Conservation (phyloP, 2,888 invertebrate genomes). For the Rotaria socialis region DNA sequence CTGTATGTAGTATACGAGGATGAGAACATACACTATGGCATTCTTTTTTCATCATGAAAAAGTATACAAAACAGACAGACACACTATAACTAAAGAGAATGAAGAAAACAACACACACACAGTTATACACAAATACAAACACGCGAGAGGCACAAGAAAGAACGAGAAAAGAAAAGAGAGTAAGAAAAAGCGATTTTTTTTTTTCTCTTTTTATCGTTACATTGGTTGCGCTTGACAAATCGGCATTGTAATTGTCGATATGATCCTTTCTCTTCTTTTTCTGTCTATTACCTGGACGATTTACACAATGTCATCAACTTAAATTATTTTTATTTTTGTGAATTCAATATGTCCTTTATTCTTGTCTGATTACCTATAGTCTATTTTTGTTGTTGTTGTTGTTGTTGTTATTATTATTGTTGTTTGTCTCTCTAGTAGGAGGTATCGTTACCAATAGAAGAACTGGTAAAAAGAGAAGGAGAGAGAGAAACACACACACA, state of each 20-base stretch:
- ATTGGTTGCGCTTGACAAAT: constrained; percentile 16
- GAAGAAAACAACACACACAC: constrained; percentile 17
- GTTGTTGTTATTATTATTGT: neutral
- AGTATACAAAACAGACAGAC: neutral
- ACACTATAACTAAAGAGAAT: neutral
- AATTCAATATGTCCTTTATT: neutral
- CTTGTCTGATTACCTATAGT: neutral
- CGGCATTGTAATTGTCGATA: neutral
- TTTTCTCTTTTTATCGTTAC: neutral
- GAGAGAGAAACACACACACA: neutral
- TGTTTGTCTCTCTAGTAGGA: neutral
- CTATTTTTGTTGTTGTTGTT: neutral
- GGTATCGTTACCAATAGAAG: neutral
- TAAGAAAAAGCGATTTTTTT: neutral
- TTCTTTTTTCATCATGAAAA: neutral
- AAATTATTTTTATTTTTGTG: neutral
- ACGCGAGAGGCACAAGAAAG: neutral
- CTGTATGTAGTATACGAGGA: neutral
- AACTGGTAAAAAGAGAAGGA: neutral
- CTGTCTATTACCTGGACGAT: neutral
- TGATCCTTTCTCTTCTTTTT: neutral
- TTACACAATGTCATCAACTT: neutral
- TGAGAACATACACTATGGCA: neutral
- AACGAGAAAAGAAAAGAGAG: neutral
- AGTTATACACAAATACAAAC: constrained; percentile 22